A percentile compares a stretch with the other conserved stretches of the same genome.
These are phyloP conservation scores for Apamea epomidion DNA, from an alignment of 2,888 invertebrate genomes.

Conservation along the genomic window DNA sequence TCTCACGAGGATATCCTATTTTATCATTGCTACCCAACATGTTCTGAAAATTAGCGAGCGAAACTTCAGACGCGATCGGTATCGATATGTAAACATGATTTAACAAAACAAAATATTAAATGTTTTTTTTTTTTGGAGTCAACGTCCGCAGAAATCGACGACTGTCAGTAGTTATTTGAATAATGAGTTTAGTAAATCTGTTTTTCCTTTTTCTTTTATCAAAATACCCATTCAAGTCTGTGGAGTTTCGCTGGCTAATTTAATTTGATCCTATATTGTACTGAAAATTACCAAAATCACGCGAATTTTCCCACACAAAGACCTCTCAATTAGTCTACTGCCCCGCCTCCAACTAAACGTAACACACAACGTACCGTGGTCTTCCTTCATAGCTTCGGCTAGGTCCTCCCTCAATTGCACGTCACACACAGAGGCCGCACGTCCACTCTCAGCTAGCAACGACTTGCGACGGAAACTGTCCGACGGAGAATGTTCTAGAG, in stretches of 20 bases:
- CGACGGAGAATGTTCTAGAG: constrained; percentile 97
- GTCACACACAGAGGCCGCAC: constrained; percentile 91
- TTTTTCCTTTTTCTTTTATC: neutral
- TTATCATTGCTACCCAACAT: neutral
- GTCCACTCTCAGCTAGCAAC: constrained; percentile 79
- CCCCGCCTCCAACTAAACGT: neutral
- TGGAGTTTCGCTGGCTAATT: neutral
- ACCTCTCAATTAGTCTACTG: neutral
- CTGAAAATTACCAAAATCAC: neutral
- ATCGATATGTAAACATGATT: too few relatives aligned
- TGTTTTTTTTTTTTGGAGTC: neutral
- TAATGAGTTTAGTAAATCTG: neutral
- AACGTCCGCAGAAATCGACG: neutral
- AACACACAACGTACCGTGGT: constrained; percentile 81
- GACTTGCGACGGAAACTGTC: constrained; percentile 94
- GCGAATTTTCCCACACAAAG: neutral
- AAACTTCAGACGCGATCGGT: neutral
- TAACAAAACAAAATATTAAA: neutral
- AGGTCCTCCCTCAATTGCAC: constrained; percentile 96
- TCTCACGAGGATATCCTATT: neutral
- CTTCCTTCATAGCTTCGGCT: constrained; percentile 98
- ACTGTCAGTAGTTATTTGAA: neutral
- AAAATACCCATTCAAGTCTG: neutral
- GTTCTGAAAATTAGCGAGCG: neutral
- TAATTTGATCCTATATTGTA: neutral